phyloP scores from a whole-genome alignment of 2,797 vertebrate species.

The Heliangelus exortis region DNA sequence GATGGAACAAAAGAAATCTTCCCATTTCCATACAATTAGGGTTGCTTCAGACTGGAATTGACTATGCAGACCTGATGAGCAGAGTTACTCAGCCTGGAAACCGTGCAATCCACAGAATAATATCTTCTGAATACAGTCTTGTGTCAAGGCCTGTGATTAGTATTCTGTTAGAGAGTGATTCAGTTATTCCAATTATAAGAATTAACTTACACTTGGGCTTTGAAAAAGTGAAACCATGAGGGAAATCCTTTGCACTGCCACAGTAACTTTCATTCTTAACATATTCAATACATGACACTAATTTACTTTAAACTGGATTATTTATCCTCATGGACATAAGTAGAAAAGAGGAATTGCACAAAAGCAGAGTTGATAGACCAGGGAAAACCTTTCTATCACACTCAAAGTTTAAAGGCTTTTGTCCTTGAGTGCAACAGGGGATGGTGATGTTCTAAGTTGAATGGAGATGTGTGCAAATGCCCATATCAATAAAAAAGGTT shows the following conservation, averaged over 20 bases:
- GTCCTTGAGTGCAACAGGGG: constrained; percentile 65
- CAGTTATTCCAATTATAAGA: constrained; percentile 28
- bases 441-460: constrained; percentile 62
- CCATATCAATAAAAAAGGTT: constrained; percentile 77
- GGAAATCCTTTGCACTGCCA: not conserved
- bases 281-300: not conserved
- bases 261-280: not conserved
- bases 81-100: constrained; percentile 2
- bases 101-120: not conserved
- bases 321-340: not conserved
- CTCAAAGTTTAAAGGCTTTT: constrained; percentile 54
- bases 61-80: constrained; percentile 39
- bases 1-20: not conserved
- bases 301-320: constrained; percentile 26
- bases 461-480: constrained; percentile 58
- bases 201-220: not conserved
- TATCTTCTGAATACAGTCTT: not conserved
- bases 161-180: constrained; percentile 6
- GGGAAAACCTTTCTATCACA: not conserved
- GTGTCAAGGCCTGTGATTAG: constrained; percentile 8
- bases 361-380: not conserved
- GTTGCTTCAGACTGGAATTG: not conserved
- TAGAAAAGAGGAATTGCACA: not conserved
- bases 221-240: not conserved
- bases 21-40: not conserved